Evolutionary conservation across 1,140 invertebrate species (phyloP), one percentile per base, ranked within the genome.

Genomic region (Aphaenogaster rudis): DNA sequence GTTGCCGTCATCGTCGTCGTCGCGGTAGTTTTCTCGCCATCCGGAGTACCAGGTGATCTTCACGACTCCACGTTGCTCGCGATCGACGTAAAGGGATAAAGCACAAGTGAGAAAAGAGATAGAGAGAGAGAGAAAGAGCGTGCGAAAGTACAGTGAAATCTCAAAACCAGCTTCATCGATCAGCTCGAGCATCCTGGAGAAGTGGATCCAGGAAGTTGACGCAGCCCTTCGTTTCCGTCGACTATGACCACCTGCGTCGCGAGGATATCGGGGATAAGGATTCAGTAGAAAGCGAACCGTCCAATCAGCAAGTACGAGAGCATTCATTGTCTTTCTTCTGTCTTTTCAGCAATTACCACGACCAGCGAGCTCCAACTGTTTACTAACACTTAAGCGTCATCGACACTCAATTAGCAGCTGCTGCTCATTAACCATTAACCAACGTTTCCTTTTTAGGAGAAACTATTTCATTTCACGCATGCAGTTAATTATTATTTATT

Each of bases 131-230:
- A n/a, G 9, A 42, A 36, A 42, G 45, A 17, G 42, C 52, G 28
- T 11, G 76, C 21, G 21, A 85, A 78, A 63, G 8, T 28, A 9
- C 15, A 61, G 50, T n/a, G 69, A 8, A 57, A 21, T 8, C 28
- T 28, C 28, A 28, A 28, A 28, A 15, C 28, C 28, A 63, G 4
- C 15, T 4, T 57, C 50, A n/a, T 67, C 15, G 13, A 7, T 36
- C 8, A 11, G 52, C 17, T 21, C 48, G 33, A 50, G 48, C 36
- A 52, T 33, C 21, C 36, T 21, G 39, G 15, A 2, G 33, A 50
- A 21, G 42, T 21, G 42, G 8, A 66, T 54, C 48, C 82, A 67
- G 82, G 82, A 79, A 86, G 61, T 36, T 39, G 17, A 76, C 52
- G 33, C n/a, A 36, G n/a, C 8, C 74, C 21, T 54, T 45, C 48